Conservation (phyloP, 2,888 invertebrate species). For the Thereva unica region DNA sequence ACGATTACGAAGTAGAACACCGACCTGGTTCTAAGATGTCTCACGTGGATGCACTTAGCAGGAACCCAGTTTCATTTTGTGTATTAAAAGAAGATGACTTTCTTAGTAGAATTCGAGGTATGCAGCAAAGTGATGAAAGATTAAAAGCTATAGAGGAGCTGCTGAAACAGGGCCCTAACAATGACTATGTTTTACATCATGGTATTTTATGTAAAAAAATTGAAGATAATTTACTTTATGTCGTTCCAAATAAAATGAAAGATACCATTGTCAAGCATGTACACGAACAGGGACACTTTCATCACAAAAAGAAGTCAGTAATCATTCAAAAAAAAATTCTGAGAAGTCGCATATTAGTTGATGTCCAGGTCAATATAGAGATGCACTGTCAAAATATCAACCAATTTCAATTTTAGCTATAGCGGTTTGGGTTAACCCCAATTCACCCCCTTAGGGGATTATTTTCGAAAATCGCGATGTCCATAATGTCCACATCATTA, state of each 20-base stretch:
- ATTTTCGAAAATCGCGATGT: no score
- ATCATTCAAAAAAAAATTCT: conserved; percentile 7
- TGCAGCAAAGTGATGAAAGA: not conserved
- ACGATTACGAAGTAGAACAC: conserved; percentile 23
- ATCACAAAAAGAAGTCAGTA: conserved; percentile 5
- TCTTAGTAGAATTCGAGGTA: conserved; percentile 6
- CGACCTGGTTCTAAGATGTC: conserved; percentile 11
- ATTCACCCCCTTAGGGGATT: no score
- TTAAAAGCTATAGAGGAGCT: conserved; percentile 3
- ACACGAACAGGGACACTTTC: conserved; percentile 31
- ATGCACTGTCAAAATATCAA: no score
- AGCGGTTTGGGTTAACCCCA: no score
- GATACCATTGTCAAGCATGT: conserved; percentile 11
- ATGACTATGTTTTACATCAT: not conserved
- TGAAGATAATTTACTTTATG: conserved; percentile 10
- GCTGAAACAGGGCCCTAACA: conserved; percentile 10
- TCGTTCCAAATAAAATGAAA: conserved; percentile 27
- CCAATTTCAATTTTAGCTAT: no score
- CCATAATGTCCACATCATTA: no score
- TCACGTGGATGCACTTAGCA: conserved; percentile 33
- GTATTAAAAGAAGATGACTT: not conserved
- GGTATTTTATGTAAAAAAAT: no score
- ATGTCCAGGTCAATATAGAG: no score
- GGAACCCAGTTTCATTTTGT: conserved; percentile 24
- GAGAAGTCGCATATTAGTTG: no score